phyloP scores from a whole-genome alignment of 2,888 invertebrate genomes.

The Sisyra nigra region DNA sequence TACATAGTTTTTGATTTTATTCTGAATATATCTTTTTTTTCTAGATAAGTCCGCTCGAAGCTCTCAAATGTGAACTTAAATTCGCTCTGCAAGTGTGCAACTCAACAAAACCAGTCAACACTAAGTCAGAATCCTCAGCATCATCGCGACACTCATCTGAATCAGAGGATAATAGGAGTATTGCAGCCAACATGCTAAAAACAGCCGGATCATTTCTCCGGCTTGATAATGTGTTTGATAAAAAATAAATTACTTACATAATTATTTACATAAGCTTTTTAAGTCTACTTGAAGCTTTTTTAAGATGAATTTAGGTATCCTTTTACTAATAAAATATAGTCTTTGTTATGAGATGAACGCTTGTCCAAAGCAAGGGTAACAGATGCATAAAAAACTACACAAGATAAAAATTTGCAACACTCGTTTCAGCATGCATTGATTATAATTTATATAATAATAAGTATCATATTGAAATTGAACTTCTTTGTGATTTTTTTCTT shows the following conservation, averaged over 20 bases:
- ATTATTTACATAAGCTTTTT: neutral
- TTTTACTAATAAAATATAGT: too few relatives aligned
- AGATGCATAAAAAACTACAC: too few relatives aligned
- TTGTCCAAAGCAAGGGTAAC: too few relatives aligned
- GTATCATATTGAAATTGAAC: too few relatives aligned
- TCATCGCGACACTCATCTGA: neutral
- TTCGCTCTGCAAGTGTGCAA: slow-evolving; percentile 60
- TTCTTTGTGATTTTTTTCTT: too few relatives aligned
- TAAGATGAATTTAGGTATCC: too few relatives aligned
- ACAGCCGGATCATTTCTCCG: slow-evolving; percentile 6
- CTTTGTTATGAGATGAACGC: too few relatives aligned
- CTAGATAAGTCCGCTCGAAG: slow-evolving; percentile 52
- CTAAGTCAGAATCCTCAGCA: slow-evolving; percentile 4
- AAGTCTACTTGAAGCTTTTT: neutral
- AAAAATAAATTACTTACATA: neutral
- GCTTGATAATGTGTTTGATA: slow-evolving; percentile 6
- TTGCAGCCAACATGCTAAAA: slow-evolving; percentile 5
- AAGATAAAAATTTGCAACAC: too few relatives aligned
- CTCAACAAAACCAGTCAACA: slow-evolving; percentile 45
- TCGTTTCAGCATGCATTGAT: too few relatives aligned
- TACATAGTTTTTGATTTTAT: too few relatives aligned
- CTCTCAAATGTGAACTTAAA: slow-evolving; percentile 47
- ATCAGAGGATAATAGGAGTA: slow-evolving; percentile 2
- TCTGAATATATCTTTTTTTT: too few relatives aligned
- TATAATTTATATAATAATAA: too few relatives aligned